These are phyloP conservation scores for Cydia amplana DNA, from an alignment of 1,140 invertebrate species.

Conservation along the genomic window DNA sequence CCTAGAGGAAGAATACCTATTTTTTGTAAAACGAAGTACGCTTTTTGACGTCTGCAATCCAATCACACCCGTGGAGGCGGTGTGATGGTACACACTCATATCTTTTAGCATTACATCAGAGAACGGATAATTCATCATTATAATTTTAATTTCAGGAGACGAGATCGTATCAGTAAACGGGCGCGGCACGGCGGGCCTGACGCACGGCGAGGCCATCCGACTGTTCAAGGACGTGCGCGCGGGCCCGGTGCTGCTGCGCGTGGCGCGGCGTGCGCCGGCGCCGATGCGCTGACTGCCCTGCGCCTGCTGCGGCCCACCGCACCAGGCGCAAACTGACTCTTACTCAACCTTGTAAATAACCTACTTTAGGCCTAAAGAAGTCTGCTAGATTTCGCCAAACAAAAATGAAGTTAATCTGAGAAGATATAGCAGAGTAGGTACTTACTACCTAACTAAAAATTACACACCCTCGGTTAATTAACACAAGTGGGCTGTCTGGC, in stretches of 20 bases:
- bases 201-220: slow-evolving; percentile 88
- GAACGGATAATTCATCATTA: not conserved
- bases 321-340: slow-evolving; percentile 60
- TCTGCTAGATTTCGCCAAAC: not conserved
- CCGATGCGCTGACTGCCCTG: slow-evolving; percentile 70
- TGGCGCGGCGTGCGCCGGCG: slow-evolving; percentile 79
- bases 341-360: slow-evolving; percentile 60
- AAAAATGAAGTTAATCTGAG: no score
- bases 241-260: slow-evolving; percentile 85
- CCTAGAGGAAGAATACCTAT: no score
- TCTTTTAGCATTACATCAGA: no score
- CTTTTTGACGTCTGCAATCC: no score
- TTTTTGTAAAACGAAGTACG: no score
- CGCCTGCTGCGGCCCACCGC: slow-evolving; percentile 68
- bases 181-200: slow-evolving; percentile 84
- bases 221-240: slow-evolving; percentile 89
- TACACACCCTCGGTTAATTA: no score
- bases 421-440: no score
- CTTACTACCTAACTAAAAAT: no score
- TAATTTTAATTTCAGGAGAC: slow-evolving; percentile 81
- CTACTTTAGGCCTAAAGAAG: not conserved
- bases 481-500: no score
- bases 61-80: no score
- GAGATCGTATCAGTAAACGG: slow-evolving; percentile 90
- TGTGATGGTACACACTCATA: no score